phyloP scores from a whole-genome alignment of 2,113 vertebrate species.

The Urocynchramus pylzowi region DNA sequence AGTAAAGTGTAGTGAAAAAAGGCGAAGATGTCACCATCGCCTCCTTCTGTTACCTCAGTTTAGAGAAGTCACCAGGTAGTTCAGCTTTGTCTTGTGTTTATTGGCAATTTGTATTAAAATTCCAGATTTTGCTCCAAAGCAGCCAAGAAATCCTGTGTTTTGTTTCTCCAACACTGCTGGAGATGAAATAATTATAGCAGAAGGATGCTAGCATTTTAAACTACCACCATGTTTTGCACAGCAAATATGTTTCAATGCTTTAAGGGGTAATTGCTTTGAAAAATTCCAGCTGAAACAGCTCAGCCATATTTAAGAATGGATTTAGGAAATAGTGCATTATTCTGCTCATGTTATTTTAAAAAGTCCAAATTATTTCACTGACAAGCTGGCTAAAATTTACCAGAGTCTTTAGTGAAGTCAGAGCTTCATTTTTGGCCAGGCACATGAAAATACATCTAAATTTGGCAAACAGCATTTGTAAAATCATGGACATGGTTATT shows the following conservation, averaged over 20 bases:
- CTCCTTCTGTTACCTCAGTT: background rate
- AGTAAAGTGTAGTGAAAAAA: background rate
- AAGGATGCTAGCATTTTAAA: conserved; percentile 8
- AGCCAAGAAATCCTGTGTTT: background rate
- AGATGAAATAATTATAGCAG: background rate
- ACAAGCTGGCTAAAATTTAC: background rate
- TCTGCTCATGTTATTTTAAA: background rate
- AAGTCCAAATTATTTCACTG: background rate
- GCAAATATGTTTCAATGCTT: background rate
- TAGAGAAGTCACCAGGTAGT: background rate
- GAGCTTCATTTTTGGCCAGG: background rate
- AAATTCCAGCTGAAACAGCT: conserved; percentile 1
- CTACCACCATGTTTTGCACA: background rate
- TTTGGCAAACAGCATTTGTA: background rate
- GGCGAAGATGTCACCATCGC: background rate
- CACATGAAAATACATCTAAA: background rate
- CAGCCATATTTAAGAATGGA: background rate
- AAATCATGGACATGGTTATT: background rate
- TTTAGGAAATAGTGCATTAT: background rate
- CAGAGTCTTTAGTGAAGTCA: background rate
- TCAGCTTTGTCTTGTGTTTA: background rate
- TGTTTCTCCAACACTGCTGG: background rate
- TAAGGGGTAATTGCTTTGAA: conserved; percentile 5
- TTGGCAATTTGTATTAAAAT: background rate
- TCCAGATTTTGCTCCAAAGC: background rate